Conservation (phyloP, 2,113 vertebrate species). For the Mesitornis unicolor region DNA sequence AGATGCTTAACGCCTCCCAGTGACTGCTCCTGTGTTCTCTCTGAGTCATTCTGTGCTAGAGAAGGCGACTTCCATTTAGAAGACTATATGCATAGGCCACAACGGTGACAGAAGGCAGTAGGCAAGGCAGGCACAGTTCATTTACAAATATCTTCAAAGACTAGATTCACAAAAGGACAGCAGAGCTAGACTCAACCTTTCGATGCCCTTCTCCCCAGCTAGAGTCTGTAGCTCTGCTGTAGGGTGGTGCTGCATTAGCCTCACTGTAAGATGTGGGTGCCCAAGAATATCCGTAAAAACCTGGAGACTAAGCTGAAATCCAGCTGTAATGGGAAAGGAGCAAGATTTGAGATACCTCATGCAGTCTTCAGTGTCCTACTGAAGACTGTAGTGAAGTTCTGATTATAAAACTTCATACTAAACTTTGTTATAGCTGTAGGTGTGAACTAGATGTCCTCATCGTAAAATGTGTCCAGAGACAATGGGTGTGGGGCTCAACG, state of each 20-base stretch:
- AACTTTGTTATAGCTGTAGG: background rate
- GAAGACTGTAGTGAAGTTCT: background rate
- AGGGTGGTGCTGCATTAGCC: accelerated
- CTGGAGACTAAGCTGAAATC: background rate
- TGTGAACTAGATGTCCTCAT: background rate
- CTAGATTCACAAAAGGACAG: background rate
- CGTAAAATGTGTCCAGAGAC: background rate
- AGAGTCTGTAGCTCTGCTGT: background rate
- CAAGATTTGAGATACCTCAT: background rate
- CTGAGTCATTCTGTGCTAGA: background rate
- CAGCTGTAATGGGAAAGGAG: background rate
- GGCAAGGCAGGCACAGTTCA: background rate
- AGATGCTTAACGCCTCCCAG: background rate
- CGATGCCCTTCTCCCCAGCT: background rate
- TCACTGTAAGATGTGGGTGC: background rate
- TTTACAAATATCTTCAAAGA: background rate
- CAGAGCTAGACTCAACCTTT: background rate
- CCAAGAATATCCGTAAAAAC: background rate
- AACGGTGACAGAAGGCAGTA: background rate
- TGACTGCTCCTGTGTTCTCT: background rate
- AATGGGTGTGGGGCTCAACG: accelerated
- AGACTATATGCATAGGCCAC: background rate
- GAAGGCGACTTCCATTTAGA: background rate
- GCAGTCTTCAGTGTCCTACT: background rate
- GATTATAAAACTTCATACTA: background rate